phyloP scores from a whole-genome alignment of 2,888 invertebrate species.

The Timandra comae region DNA sequence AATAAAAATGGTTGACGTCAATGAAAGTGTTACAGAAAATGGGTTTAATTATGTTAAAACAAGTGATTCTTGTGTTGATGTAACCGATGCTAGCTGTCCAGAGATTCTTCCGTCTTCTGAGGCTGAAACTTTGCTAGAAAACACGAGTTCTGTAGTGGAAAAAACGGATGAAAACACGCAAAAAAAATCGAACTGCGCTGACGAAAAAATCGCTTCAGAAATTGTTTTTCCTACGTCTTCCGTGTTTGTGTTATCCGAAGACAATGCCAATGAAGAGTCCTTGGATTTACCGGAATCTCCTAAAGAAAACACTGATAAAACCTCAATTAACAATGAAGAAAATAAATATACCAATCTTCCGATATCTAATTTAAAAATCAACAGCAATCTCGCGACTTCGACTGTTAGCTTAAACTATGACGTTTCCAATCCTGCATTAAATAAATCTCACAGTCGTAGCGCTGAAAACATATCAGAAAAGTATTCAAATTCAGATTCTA shows the following conservation, averaged over 20 bases:
- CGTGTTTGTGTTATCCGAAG: conserved; percentile 29
- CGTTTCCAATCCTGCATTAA: conserved; percentile 22
- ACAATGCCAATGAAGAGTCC: conserved; percentile 21
- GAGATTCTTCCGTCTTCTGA: conserved; percentile 32
- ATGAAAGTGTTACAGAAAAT: conserved; percentile 42
- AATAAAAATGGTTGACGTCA: conserved; percentile 51
- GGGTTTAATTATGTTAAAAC: conserved; percentile 32
- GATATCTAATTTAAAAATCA: conserved; percentile 18
- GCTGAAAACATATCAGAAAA: conserved; percentile 52
- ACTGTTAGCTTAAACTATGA: conserved; percentile 50
- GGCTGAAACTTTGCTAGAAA: conserved; percentile 32
- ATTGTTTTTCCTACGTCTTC: conserved; percentile 27
- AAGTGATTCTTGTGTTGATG: conserved; percentile 50
- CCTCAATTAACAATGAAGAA: too few species aligned
- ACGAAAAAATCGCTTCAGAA: too few species aligned
- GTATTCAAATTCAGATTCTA: conserved; percentile 22
- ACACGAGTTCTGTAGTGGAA: too few species aligned
- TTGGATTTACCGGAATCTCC: conserved; percentile 21
- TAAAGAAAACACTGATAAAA: conserved; percentile 1
- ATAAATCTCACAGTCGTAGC: conserved; percentile 47
- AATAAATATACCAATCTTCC: too few species aligned
- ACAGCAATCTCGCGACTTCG: conserved; percentile 40
- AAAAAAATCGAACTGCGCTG: too few species aligned
- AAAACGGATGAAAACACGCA: too few species aligned
- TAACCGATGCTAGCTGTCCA: conserved; percentile 32